These are phyloP conservation scores for Hirtodrosophila confusa DNA, from an alignment of 2,888 invertebrate genomes.

Conservation along the genomic window DNA sequence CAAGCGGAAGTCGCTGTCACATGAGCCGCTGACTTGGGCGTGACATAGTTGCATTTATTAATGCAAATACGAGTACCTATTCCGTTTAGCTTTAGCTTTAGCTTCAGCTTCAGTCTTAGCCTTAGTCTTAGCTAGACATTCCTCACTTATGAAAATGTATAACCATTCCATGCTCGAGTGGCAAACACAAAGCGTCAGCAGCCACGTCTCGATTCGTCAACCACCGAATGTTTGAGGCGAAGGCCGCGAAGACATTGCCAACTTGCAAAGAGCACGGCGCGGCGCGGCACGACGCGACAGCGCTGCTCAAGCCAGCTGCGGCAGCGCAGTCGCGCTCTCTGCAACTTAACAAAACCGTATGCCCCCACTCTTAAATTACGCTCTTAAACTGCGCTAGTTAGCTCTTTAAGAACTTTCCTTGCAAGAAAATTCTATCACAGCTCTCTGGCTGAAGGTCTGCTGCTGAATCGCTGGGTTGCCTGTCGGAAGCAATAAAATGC, in stretches of 20 bases:
- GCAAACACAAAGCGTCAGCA: conserved; percentile 36
- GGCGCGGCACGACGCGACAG: neutral
- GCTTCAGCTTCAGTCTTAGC: conserved; percentile 13
- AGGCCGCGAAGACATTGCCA: conserved; percentile 33
- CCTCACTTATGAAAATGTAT: conserved; percentile 65
- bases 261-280: conserved; percentile 5
- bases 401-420: conserved; percentile 2
- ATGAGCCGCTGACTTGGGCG: conserved; percentile 67
- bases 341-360: neutral
- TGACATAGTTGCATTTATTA: conserved; percentile 78
- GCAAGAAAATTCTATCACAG: conserved; percentile 26
- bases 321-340: conserved; percentile 12
- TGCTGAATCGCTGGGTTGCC: conserved; percentile 16
- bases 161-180: conserved; percentile 61
- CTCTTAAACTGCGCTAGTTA: conserved; percentile 44
- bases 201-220: conserved; percentile 43
- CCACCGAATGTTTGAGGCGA: conserved; percentile 45
- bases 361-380: conserved; percentile 2
- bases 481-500: conserved; percentile 67
- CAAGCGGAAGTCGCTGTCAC: conserved; percentile 68
- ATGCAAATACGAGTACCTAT: conserved; percentile 63
- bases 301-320: conserved; percentile 1
- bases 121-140: conserved; percentile 43
- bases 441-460: conserved; percentile 27
- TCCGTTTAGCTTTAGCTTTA: conserved; percentile 28